Percentiles rank a stretch among this genome's conserved stretches.
phyloP scores from a whole-genome alignment of 1,140 invertebrate species.

The Nautilus pompilius region DNA sequence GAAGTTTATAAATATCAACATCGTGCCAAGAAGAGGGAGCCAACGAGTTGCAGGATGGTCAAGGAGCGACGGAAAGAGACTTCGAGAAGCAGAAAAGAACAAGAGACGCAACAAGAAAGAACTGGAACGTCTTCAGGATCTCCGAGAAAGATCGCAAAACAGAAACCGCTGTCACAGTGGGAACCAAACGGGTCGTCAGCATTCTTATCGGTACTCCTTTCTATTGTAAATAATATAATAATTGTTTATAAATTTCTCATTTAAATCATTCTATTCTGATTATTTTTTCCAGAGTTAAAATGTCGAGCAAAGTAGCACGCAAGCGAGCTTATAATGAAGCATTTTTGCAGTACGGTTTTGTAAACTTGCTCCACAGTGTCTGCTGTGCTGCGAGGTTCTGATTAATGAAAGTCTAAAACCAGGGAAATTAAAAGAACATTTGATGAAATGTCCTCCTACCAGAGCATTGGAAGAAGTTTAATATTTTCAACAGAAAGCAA shows the following conservation, averaged over 20 bases:
- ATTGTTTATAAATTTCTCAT: too few species aligned
- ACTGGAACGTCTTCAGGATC: too few species aligned
- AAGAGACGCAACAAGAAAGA: too few species aligned
- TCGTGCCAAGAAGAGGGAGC: too few species aligned
- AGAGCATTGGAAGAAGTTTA: neutral
- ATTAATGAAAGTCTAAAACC: neutral
- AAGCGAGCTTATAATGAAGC: neutral
- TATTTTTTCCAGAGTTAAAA: neutral
- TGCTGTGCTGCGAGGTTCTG: neutral
- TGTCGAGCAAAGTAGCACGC: neutral
- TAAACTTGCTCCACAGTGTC: neutral
- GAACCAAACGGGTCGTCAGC: too few species aligned
- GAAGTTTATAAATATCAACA: too few species aligned
- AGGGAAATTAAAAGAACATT: neutral
- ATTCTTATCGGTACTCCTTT: neutral
- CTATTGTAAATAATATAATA: neutral
- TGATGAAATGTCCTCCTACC: neutral
- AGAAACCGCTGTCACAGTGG: too few species aligned
- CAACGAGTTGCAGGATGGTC: too few species aligned
- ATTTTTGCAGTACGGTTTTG: neutral
- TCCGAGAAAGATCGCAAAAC: too few species aligned
- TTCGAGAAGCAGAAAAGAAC: too few species aligned
- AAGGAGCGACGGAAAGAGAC: too few species aligned
- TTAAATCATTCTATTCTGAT: neutral
- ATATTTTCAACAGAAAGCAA: neutral